Evolutionary conservation across 2,113 vertebrate genomes (phyloP), one percentile per base, ranked within the genome.

Genomic region (Hippocampus abdominalis): DNA sequence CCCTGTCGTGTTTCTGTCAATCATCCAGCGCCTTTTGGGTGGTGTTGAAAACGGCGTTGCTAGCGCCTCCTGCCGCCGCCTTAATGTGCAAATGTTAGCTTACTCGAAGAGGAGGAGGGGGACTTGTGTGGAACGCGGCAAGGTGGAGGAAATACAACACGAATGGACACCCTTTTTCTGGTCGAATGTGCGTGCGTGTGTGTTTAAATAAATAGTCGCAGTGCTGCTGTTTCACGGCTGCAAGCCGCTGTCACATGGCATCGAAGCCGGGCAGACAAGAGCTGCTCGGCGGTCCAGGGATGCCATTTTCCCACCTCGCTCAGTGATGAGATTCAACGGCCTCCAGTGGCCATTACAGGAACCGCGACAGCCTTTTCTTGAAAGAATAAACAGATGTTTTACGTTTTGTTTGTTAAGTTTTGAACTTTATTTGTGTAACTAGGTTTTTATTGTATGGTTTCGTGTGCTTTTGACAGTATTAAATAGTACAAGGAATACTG

Each of bases 301-400:
- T 83, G 86, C 89, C 89, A 91, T 92, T 84, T 90, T 91, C 78
- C 67, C 83, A 32, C 15, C 15, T 8, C 81, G 80, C 68, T 70
- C 79, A 82, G n/a, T 46, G n/a, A 18, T 27, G 40, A 46, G 23
- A 25, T 46, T n/a, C 42, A 18, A 13, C n/a, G 63, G 8, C 40
- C 63, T 59, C 13, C 6, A 16, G n/a, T 27, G 40, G 63, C 23
- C 23, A 46, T 21, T 42, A 44, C 2, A 1, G 63, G 63, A 39
- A 42, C 21, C 23, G 39, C 10, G n/a, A 10, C 1, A 39, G 32
- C 9, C 3, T 39, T 40, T 62, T n/a, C 3, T n/a, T 62, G 60
- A 15, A 44, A 44, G 42, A 12, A 44, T 44, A 3, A 44, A 12
- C 42, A 44, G 42, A 12, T 12, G 13, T 44, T 11, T 44, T 44